Evolutionary conservation across 2,113 vertebrate genomes (phyloP).

Genomic region (Candoia aspera): DNA sequence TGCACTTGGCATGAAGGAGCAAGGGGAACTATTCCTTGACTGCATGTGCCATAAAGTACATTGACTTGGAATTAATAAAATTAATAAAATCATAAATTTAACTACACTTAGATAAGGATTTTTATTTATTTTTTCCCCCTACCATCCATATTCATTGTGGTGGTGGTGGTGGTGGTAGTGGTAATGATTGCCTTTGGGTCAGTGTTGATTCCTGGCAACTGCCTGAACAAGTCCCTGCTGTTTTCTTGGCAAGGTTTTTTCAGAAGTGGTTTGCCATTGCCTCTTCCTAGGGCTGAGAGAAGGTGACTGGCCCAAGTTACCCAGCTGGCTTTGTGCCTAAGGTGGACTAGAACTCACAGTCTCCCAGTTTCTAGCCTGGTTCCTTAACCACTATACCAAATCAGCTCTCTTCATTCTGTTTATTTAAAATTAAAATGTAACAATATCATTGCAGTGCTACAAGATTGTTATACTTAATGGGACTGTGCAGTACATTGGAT

Average conservation of each 20-base stretch:
- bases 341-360: neutral
- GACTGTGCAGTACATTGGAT: neutral
- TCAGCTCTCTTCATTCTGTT: neutral
- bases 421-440: neutral
- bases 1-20: neutral
- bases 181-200: too few species aligned
- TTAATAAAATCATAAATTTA: neutral
- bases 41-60: neutral
- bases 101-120: neutral
- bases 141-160: neutral
- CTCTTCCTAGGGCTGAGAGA: too few species aligned
- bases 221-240: too few species aligned
- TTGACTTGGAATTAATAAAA: neutral
- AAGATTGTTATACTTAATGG: neutral
- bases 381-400: neutral
- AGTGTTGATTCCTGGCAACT: too few species aligned
- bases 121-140: neutral
- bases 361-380: neutral
- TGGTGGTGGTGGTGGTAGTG: too few species aligned
- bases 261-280: too few species aligned
- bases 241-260: too few species aligned
- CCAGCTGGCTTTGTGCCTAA: neutral
- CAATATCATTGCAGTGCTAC: neutral
- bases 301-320: too few species aligned
- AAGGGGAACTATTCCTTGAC: neutral